Base-by-base conservation (phyloP, 2,888 invertebrate genomes). In the Cephus spinipes region DNA sequence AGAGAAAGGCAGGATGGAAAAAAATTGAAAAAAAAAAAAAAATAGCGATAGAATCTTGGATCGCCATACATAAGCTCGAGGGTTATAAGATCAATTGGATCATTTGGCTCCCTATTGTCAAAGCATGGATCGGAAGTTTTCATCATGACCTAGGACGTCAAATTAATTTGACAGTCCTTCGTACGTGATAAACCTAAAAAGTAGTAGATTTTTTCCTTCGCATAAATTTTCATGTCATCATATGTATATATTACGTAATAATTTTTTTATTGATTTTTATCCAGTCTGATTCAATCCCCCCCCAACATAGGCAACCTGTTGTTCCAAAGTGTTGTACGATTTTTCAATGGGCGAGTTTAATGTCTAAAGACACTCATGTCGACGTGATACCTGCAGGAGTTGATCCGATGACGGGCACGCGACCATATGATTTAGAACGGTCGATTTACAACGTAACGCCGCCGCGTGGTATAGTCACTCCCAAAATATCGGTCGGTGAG, bases 361-460 rank as follows among this genome's bases (percentile, higher is more conserved):
- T 55, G 15, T 55, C 55, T 55, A 55, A 23, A 23, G 9, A 6
- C 9, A 55, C 9, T 55, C 55, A 23, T 55, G 55, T 55, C 55
- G 55, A 23, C 55, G 9, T 55, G 55, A 55, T 55, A 23, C 55
- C 55, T 55, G 9, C 23, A 55, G 23, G 55, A 55, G 55, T 55
- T 9, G 55, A 55, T 55, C 55, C 23, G 23, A 55, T 23, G 55
- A 55, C 55, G 55, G 55, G 55, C 55, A 55, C 55, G 55, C 55
- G 55, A 55, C 55, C 55, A 34, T 77, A 80, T 79, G 78, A 81
- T 83, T 83, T 81, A 77, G 69, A 77, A 80, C 75, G 83, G 76
- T 78, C 83, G 80, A 83, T 83, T 83, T 82, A 83, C 80, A 55
- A 23, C 55, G 55, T 23, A 55, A 55, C 55, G 9, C 23, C 23